Evolutionary conservation across 2,113 vertebrate genomes (phyloP).

Genomic region (Melanerpes formicivorus): DNA sequence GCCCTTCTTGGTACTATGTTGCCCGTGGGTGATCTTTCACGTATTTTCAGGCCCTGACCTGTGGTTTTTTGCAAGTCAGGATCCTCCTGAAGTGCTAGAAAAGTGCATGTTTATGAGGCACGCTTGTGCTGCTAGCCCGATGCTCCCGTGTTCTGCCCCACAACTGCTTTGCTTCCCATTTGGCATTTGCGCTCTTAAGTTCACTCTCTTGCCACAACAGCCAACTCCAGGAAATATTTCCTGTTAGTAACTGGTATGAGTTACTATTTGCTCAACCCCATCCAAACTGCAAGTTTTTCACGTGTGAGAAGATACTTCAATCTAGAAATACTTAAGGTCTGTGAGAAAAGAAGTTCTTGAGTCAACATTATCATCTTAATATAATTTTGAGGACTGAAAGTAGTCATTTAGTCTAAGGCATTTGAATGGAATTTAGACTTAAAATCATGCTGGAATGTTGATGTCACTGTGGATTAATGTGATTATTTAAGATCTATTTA

Average conservation of each 20-base stretch:
- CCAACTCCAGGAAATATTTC: neutral
- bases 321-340: neutral
- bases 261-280: neutral
- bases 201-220: neutral
- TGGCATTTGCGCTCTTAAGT: neutral
- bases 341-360: neutral
- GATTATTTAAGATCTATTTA: neutral
- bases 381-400: neutral
- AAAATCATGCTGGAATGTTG: neutral
- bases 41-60: fast-evolving
- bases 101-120: fast-evolving
- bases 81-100: fast-evolving
- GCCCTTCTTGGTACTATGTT: too few relatives aligned
- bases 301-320: neutral
- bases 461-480: neutral
- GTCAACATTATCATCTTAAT: neutral
- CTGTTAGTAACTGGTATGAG: neutral
- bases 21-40: too few relatives aligned
- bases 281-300: neutral
- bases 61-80: neutral
- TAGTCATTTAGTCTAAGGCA: neutral
- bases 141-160: fast-evolving
- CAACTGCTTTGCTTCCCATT: neutral
- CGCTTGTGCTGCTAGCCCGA: fast-evolving
- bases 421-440: neutral